Evolutionary conservation across 2,888 invertebrate species (phyloP), one percentile per base, ranked within the genome.

Genomic region (Pristionchus fissidentatus): DNA sequence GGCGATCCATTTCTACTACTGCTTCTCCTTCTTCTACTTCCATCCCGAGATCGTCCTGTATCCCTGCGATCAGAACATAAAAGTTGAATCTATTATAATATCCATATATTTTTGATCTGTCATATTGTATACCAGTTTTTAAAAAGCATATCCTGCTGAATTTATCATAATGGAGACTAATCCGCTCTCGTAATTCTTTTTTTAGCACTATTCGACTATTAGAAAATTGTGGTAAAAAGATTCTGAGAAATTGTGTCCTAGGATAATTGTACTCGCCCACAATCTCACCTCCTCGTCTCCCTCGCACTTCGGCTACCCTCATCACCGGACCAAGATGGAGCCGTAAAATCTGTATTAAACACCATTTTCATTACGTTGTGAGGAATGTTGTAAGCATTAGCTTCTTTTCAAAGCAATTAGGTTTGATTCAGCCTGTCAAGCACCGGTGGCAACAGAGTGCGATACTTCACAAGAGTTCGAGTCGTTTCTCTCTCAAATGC

Each of bases 311-410:
- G 52, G 26, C 29, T 35, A 15, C 35, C 79, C n/a, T 80, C 81
- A 29, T 84, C 84, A 55, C 32, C 60, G 41, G 81, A 41, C 57
- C 75, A 83, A 78, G 86, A 85, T 66, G 87, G 88, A 35, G 88
- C 85, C 15, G 87, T 88, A 60, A 88, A 87, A 83, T 88, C 89
- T 88, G 52, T 70, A 88, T 49, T 13, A 70, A 13, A 19, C 19
- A 70, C 41, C 7, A 7, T 15, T 41, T 15, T 7, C 29, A 70
- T 70, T 70, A 46, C 46, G 7, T n/a, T 10, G 8, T 10, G 46
- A 15, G 46, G 46, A 46, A 46, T 7, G n/a, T n/a, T n/a, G n/a
- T n/a, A 46, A 46, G 46, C 46, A 46, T 46, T 46, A 15, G 7
- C 46, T 46, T 46, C 15, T 15, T 46, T 57, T 15, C 57, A 22